Conservation (phyloP, 1,140 invertebrate species). For the Euborellia annulipes region DNA sequence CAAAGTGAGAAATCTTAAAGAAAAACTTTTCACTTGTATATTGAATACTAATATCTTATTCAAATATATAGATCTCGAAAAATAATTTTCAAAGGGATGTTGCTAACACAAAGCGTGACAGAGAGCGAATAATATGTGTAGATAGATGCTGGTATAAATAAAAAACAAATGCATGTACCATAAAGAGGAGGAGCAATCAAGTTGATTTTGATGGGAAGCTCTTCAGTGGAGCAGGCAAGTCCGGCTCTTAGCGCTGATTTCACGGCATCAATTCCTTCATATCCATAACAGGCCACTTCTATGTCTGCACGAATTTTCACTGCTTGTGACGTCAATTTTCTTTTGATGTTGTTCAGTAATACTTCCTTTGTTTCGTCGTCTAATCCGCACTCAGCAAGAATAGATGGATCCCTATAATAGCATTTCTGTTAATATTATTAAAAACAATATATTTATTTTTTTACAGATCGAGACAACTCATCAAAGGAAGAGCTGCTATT, state of each 20-base stretch:
- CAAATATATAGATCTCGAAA: too few species aligned
- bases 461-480: constrained; percentile 8
- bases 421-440: background rate
- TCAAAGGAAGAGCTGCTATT: constrained; percentile 8
- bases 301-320: constrained; percentile 97
- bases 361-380: constrained; percentile 87
- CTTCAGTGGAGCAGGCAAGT: constrained; percentile 78
- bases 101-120: too few species aligned
- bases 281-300: constrained; percentile 96
- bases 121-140: constrained; percentile 3
- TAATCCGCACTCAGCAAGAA: constrained; percentile 91
- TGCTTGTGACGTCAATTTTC: constrained; percentile 93
- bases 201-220: constrained; percentile 96
- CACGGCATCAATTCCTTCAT: constrained; percentile 98
- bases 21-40: too few species aligned
- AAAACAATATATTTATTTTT: constrained; percentile 10
- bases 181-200: constrained; percentile 96
- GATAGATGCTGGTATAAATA: background rate
- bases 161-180: constrained; percentile 33
- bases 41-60: too few species aligned
- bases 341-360: constrained; percentile 84
- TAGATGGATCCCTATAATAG: constrained; percentile 76
- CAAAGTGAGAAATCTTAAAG: too few species aligned
- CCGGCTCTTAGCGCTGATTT: constrained; percentile 86
- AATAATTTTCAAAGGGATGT: too few species aligned